A percentile compares a stretch with the other conserved stretches of the same genome.
Evolutionary conservation across 2,888 invertebrate genomes (phyloP).

Genomic region (Beris chalybata): DNA sequence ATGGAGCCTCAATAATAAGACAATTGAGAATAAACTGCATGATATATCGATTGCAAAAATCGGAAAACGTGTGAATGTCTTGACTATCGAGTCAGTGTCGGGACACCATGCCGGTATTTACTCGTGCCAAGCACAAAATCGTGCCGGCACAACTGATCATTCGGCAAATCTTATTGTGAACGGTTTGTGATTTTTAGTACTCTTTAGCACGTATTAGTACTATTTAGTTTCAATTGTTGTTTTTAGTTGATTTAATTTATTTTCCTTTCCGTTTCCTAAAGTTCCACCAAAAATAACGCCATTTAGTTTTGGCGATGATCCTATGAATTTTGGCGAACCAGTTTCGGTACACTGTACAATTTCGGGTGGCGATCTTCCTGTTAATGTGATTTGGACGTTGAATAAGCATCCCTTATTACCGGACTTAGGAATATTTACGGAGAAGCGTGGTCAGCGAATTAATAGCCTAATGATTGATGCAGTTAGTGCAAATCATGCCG

Average conservation of each 20-base stretch:
- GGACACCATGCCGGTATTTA: constrained; percentile 63
- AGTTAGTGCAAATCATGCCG: constrained; percentile 68
- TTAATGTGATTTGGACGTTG: constrained; percentile 65
- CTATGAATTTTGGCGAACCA: constrained; percentile 64
- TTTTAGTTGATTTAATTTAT: constrained; percentile 11
- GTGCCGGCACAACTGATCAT: constrained; percentile 66
- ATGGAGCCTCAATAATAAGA: constrained; percentile 59
- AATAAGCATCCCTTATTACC: constrained; percentile 55
- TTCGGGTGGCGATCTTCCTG: constrained; percentile 67
- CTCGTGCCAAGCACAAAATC: constrained; percentile 66
- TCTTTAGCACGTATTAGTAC: constrained; percentile 36
- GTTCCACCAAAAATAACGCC: constrained; percentile 58
- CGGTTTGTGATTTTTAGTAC: constrained; percentile 55
- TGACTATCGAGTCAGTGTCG: constrained; percentile 65
- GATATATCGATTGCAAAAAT: constrained; percentile 57
- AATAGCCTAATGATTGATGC: constrained; percentile 67
- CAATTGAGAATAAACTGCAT: constrained; percentile 49
- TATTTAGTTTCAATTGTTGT: constrained; percentile 42
- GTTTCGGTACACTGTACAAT: constrained; percentile 65
- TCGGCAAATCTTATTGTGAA: constrained; percentile 64
- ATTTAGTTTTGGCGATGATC: constrained; percentile 64
- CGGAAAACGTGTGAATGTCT: constrained; percentile 64
- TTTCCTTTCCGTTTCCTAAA: constrained; percentile 24
- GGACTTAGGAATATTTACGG: constrained; percentile 61
- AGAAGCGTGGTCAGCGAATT: constrained; percentile 59